Evolutionary conservation across 64 coral and sea anemone species (phyloP).

Genomic region (Pocillopora verrucosa): DNA sequence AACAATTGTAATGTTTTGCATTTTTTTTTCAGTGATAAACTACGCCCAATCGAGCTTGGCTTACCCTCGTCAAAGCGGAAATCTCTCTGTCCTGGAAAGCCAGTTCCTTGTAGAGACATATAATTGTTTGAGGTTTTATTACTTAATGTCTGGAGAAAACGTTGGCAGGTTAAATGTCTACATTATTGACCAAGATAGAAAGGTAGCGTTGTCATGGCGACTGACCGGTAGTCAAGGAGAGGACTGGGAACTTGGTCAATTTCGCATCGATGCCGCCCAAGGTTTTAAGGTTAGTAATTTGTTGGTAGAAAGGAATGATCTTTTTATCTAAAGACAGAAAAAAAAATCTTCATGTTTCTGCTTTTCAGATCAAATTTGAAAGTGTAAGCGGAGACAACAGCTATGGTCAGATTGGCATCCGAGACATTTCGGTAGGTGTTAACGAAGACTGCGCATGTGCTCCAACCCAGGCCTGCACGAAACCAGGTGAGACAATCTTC

Average conservation of each 20-base stretch:
- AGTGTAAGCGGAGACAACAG: background rate
- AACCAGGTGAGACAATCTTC: background rate
- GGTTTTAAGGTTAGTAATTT: slow-evolving; percentile 7
- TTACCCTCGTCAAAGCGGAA: slow-evolving; percentile 26
- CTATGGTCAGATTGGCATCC: background rate
- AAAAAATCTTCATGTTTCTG: background rate
- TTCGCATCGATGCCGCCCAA: background rate
- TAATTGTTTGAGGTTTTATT: slow-evolving; percentile 45
- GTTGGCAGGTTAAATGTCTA: slow-evolving; percentile 48
- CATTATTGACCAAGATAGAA: background rate
- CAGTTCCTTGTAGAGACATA: slow-evolving; percentile 1
- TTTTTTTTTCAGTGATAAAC: background rate
- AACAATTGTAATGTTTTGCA: background rate
- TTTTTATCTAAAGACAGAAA: background rate
- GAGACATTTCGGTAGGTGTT: background rate
- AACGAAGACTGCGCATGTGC: background rate
- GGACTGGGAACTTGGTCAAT: slow-evolving; percentile 15
- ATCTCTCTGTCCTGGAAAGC: slow-evolving; percentile 11
- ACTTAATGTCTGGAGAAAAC: slow-evolving; percentile 28
- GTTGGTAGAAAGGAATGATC: background rate
- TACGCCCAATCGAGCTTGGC: slow-evolving; percentile 19
- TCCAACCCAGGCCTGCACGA: background rate
- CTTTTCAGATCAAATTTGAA: slow-evolving; percentile 4
- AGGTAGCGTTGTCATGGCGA: slow-evolving; percentile 28
- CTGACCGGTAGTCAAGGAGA: slow-evolving; percentile 33